Base-by-base conservation (phyloP, 2,113 vertebrate genomes). In the Rostratula benghalensis region DNA sequence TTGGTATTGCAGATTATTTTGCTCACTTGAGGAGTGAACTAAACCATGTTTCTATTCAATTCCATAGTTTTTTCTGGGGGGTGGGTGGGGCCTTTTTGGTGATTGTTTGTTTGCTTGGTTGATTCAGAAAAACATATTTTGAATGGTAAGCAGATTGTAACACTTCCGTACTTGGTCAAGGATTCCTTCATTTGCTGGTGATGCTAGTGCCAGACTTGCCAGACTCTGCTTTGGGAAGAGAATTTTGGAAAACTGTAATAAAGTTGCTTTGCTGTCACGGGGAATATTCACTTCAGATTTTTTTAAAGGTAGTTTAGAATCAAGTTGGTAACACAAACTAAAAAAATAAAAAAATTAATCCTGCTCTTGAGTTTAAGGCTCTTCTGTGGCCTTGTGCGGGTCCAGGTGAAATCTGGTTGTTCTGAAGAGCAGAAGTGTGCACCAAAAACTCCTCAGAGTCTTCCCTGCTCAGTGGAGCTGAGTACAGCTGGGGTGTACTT, bases 391-490 rank as follows among this genome's bases (percentile, higher is more conserved):
- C 81, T 60, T 13, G 2, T 33, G 46, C 22, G 43, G 28, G 17
- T 87, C 71, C 89, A 63, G n/a, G 41, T 83, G 31, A 27, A 13
- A 75, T 60, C 31, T 33, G 54, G 20, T 63, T 76, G 27, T 76
- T 83, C 46, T 35, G 39, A 73, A 80, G 0, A 48, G 27, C 11
- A 22, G 73, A 35, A 83, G 57, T 31, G 50, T 46, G 54, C 28
- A 28, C 35, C 33, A 39, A 54, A 88, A 30, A 3, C 21, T 87
- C 19, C n/a, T 4, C 19, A 2, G 19, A 67, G 30, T 45, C 46
- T 56, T 54, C 70, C 39, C 48, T 1, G 7, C 39, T 48, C 39
- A 13, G 16, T 3, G 2, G 50, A 60, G 30, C 48, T 0, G 0
- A 43, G 41, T 64, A 24, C 27, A 41, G 9, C 35, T 37, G 20